A percentile compares a stretch with the other conserved stretches of the same genome.
phyloP scores from a whole-genome alignment of 2,113 vertebrate species.

The Tragelaphus strepsiceros region DNA sequence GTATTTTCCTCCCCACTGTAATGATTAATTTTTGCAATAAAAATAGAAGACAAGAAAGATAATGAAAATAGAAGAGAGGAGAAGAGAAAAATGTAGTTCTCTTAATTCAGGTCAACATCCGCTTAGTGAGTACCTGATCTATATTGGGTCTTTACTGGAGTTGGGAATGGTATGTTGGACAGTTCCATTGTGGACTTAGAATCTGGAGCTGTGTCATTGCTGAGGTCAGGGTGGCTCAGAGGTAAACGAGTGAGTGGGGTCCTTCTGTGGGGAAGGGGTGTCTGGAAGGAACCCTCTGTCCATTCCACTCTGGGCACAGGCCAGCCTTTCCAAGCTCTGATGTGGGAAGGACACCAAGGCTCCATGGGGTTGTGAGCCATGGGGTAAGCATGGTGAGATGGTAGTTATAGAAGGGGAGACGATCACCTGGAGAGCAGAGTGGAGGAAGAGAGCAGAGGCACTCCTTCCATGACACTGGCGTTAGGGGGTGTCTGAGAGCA shows the following conservation, averaged over 20 bases:
- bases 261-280: not conserved
- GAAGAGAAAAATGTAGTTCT: not conserved
- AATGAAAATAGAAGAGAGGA: not conserved
- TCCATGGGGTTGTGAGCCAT: too few species aligned
- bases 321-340: not conserved
- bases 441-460: not conserved
- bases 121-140: not conserved
- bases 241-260: fast-evolving
- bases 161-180: not conserved
- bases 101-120: not conserved
- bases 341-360: not conserved
- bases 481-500: not conserved
- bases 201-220: not conserved
- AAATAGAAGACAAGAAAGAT: not conserved
- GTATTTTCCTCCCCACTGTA: not conserved
- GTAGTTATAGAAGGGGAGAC: not conserved
- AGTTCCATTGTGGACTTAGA: not conserved
- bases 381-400: not conserved
- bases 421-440: not conserved
- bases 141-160: not conserved
- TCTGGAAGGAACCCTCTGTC: not conserved
- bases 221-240: not conserved
- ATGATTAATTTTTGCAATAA: not conserved
- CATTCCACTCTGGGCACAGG: not conserved
- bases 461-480: not conserved